These are phyloP conservation scores for Wiebesia pumilae DNA, from an alignment of 1,140 invertebrate species.

Conservation along the genomic window DNA sequence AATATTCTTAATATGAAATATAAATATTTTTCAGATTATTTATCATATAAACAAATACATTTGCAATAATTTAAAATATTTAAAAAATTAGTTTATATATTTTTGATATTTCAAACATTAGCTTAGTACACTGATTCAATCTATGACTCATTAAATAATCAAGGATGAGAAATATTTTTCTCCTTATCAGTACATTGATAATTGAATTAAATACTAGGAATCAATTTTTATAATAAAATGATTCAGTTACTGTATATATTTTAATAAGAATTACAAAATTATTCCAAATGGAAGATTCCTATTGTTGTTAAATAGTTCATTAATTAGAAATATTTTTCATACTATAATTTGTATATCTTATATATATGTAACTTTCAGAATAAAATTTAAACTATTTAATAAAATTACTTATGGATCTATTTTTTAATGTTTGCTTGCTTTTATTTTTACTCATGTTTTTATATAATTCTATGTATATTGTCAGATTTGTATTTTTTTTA, in stretches of 20 bases:
- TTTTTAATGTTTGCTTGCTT: too few species aligned
- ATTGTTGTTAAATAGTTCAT: background rate
- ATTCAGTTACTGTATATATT: constrained; percentile 1
- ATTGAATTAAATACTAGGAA: constrained; percentile 19
- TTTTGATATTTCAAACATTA: background rate
- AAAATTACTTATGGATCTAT: too few species aligned
- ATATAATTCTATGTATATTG: too few species aligned
- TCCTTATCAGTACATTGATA: constrained; percentile 29
- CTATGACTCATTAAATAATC: constrained; percentile 26
- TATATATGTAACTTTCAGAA: too few species aligned
- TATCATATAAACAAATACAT: too few species aligned
- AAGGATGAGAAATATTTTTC: background rate
- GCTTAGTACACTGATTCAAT: background rate
- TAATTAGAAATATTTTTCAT: background rate
- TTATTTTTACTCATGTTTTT: too few species aligned
- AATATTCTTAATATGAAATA: background rate
- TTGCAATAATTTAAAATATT: background rate
- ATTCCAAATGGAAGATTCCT: background rate
- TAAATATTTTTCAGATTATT: too few species aligned
- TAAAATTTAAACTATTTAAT: too few species aligned
- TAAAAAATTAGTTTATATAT: background rate
- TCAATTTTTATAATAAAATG: background rate
- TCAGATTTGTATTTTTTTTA: too few species aligned
- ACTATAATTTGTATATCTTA: background rate
- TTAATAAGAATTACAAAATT: constrained; percentile 13